phyloP scores from a whole-genome alignment of 2,888 invertebrate genomes.

The Dasysyrphus tricinctus region DNA sequence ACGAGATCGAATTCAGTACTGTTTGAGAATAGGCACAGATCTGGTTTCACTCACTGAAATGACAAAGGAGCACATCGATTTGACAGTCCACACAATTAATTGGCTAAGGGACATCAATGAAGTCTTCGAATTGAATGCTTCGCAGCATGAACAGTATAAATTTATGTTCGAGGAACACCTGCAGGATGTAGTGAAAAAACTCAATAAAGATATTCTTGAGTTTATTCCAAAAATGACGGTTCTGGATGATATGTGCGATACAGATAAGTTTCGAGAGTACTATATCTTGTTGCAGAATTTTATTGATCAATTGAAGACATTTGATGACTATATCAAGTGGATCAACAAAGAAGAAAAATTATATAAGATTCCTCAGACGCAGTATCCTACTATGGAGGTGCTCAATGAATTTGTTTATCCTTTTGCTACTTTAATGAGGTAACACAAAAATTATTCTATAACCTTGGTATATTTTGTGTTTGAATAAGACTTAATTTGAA shows the following conservation, averaged over 20 bases:
- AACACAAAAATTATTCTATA: slow-evolving; percentile 76
- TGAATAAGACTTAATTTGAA: not conserved
- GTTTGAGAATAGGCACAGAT: slow-evolving; percentile 86
- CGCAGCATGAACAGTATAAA: slow-evolving; percentile 90
- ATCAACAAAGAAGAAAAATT: slow-evolving; percentile 94
- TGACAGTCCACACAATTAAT: slow-evolving; percentile 92
- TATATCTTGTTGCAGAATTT: slow-evolving; percentile 90
- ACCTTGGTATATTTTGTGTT: not conserved
- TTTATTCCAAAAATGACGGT: slow-evolving; percentile 90
- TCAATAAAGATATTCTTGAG: slow-evolving; percentile 89
- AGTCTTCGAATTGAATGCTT: slow-evolving; percentile 91
- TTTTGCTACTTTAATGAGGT: slow-evolving; percentile 89
- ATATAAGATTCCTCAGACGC: slow-evolving; percentile 91
- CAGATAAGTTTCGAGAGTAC: slow-evolving; percentile 90
- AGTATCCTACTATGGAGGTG: slow-evolving; percentile 91
- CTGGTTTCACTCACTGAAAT: slow-evolving; percentile 92
- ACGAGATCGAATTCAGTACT: slow-evolving; percentile 88
- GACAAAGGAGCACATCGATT: slow-evolving; percentile 89
- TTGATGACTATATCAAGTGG: slow-evolving; percentile 91
- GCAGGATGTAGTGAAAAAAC: slow-evolving; percentile 87
- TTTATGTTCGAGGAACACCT: slow-evolving; percentile 93
- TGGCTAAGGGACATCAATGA: slow-evolving; percentile 93
- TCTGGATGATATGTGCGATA: slow-evolving; percentile 93
- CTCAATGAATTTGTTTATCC: slow-evolving; percentile 89
- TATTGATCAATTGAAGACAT: slow-evolving; percentile 89